phyloP scores from a whole-genome alignment of 2,113 vertebrate genomes.

The Myotis davidii region DNA sequence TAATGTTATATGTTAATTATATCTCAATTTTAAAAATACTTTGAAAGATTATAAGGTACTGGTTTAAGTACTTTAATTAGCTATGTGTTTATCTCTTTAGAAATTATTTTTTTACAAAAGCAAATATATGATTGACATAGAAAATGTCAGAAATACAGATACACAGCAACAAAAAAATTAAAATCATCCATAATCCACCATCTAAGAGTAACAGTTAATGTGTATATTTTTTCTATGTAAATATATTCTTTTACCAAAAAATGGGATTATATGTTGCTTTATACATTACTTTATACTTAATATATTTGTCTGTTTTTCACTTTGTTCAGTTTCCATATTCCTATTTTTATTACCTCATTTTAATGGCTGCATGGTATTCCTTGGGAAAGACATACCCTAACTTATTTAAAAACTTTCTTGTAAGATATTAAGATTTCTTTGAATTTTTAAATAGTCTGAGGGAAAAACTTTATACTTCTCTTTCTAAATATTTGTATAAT shows the following conservation, averaged over 20 bases:
- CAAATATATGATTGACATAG: not conserved
- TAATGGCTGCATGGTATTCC: not conserved
- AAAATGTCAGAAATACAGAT: slow-evolving; percentile 19
- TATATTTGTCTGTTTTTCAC: not conserved
- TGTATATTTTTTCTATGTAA: not conserved
- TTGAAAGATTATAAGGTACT: not conserved
- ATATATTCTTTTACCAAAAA: not conserved
- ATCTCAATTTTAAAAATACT: not conserved
- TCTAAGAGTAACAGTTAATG: not conserved
- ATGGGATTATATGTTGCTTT: not conserved
- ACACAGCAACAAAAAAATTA: not conserved
- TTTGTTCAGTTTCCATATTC: not conserved
- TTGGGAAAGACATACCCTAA: not conserved
- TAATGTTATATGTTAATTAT: not conserved
- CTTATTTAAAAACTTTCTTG: not conserved
- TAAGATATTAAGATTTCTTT: not conserved
- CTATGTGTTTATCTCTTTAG: not conserved
- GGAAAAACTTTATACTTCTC: not conserved
- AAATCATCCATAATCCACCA: not conserved
- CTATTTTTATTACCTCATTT: not conserved
- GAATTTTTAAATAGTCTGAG: slow-evolving; percentile 19
- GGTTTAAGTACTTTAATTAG: not conserved
- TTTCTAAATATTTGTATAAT: not conserved
- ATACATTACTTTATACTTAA: not conserved
- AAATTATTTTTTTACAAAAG: slow-evolving; percentile 18